Conservation (phyloP, 2,113 vertebrate genomes). For the Euleptes europaea region DNA sequence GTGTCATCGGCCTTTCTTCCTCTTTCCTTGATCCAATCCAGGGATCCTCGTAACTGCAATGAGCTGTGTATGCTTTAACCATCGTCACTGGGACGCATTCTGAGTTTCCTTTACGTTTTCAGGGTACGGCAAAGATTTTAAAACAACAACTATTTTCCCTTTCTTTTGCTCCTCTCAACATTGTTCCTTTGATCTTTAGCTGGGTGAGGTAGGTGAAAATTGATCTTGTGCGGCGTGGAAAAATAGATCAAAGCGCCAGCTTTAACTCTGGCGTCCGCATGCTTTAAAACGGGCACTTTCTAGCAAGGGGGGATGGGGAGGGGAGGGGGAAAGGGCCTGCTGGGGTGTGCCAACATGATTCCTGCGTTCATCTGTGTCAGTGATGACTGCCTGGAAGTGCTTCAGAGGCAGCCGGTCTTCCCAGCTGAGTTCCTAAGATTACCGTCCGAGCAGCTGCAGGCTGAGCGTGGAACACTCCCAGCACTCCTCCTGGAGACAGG, state of each 20-base stretch:
- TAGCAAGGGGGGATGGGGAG: neutral
- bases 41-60: neutral
- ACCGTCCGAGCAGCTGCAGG: neutral
- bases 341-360: neutral
- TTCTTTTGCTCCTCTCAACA: neutral
- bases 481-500: neutral
- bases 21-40: neutral
- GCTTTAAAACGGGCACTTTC: conserved; percentile 6
- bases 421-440: neutral
- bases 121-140: neutral
- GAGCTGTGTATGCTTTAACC: neutral
- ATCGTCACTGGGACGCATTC: neutral
- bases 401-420: neutral
- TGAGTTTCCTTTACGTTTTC: conserved; percentile 2
- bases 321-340: neutral
- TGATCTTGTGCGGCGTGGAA: neutral
- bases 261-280: neutral
- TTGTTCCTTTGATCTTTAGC: neutral
- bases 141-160: no score
- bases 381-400: neutral
- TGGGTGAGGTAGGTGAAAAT: neutral
- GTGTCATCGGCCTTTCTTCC: no score
- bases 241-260: rapidly evolving
- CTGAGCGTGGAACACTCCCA: neutral
- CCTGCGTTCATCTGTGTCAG: neutral